Conservation (phyloP, 2,888 invertebrate species). For the Timandra comae region DNA sequence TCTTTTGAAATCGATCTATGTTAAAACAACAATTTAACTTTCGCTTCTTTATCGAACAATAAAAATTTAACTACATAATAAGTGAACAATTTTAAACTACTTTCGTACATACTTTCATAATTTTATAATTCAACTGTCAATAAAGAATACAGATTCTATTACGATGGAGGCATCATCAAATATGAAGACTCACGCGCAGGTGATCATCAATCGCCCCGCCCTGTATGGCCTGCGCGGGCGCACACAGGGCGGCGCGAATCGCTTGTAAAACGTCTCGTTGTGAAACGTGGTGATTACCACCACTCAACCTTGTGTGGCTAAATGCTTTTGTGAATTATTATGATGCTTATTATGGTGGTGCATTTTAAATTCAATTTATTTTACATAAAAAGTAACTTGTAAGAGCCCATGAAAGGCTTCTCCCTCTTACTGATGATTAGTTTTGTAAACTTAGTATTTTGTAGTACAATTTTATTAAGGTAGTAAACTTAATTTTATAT, state of each 20-base stretch:
- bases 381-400: too few species aligned
- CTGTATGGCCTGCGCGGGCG: slow-evolving; percentile 11
- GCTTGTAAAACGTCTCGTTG: slow-evolving; percentile 17
- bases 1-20: too few species aligned
- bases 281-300: slow-evolving; percentile 16
- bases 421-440: too few species aligned
- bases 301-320: not conserved
- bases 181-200: slow-evolving; percentile 13
- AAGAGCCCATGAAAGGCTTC: too few species aligned
- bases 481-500: too few species aligned
- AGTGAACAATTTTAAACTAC: too few species aligned
- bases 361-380: not conserved
- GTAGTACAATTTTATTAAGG: too few species aligned
- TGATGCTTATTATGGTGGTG: too few species aligned
- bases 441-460: too few species aligned
- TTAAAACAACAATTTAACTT: too few species aligned
- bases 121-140: slow-evolving; percentile 12
- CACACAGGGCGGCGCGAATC: slow-evolving; percentile 19
- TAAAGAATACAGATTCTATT: slow-evolving; percentile 21
- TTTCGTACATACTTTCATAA: not conserved
- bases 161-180: slow-evolving; percentile 20
- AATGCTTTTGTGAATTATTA: not conserved
- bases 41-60: too few species aligned
- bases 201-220: slow-evolving; percentile 17
- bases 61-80: too few species aligned